Percentiles rank a stretch among this genome's conserved stretches.
These are phyloP conservation scores for Scomberomorus guttatus DNA, from an alignment of 2,797 vertebrate genomes.

Conservation along the genomic window DNA sequence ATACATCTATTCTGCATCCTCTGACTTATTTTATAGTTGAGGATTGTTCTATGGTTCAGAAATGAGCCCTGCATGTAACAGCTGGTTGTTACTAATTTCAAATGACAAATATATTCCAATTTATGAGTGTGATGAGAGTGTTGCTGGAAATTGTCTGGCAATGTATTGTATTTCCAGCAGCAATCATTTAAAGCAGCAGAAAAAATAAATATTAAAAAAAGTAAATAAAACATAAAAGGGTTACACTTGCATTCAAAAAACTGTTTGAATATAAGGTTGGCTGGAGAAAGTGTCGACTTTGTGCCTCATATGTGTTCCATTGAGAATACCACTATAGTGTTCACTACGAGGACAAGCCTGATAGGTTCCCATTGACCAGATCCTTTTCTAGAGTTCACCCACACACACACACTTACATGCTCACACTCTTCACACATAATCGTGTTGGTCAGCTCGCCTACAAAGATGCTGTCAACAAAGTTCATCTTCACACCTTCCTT, in stretches of 20 bases:
- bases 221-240: neutral
- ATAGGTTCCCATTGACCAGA: neutral
- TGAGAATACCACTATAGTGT: neutral
- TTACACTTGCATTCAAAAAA: constrained; percentile 8
- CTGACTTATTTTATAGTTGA: constrained; percentile 10
- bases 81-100: constrained; percentile 9
- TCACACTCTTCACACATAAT: constrained; percentile 99
- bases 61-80: constrained; percentile 3
- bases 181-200: neutral
- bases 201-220: constrained; percentile 6
- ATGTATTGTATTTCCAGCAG: neutral
- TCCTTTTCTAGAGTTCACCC: constrained; percentile 4
- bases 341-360: neutral
- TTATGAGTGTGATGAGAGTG: constrained; percentile 1
- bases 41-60: constrained; percentile 1
- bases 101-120: constrained; percentile 9
- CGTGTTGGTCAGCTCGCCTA: constrained; percentile 98
- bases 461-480: constrained; percentile 98
- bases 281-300: neutral
- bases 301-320: neutral
- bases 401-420: constrained; percentile 88
- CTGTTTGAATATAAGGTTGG: neutral
- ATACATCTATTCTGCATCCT: neutral
- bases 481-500: constrained; percentile 99
- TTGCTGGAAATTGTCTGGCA: neutral